These are phyloP conservation scores for Pholis gunnellus DNA, from an alignment of 2,113 vertebrate genomes.

Conservation along the genomic window DNA sequence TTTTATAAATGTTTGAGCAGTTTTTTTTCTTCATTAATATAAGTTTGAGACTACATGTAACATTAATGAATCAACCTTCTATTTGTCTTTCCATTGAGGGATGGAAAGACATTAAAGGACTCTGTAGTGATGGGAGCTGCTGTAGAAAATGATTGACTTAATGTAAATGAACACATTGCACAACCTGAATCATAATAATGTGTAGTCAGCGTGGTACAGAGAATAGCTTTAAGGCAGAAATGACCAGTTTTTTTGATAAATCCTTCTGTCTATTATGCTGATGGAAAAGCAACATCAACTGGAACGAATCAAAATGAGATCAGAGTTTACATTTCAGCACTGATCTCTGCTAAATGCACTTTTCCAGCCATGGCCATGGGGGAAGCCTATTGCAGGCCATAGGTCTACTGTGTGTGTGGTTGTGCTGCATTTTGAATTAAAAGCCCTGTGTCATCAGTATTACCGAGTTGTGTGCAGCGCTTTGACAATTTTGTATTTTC, in stretches of 20 bases:
- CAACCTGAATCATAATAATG: constrained; percentile 17
- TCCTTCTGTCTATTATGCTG: neutral
- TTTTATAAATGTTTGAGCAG: constrained; percentile 1
- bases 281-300: neutral
- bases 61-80: neutral
- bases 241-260: neutral
- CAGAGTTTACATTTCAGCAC: neutral
- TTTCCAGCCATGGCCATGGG: constrained; percentile 32
- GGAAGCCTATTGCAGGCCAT: constrained; percentile 4
- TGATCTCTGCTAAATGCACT: constrained; percentile 28
- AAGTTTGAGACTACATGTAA: neutral
- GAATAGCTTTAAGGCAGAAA: neutral
- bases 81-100: neutral
- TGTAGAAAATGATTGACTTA: constrained; percentile 9
- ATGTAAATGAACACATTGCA: constrained; percentile 19
- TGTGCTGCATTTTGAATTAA: constrained; percentile 75
- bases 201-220: neutral
- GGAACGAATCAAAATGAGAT: neutral
- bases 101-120: neutral
- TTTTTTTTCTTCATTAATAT: neutral
- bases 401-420: constrained; percentile 43
- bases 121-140: neutral
- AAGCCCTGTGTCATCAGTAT: constrained; percentile 83
- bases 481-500: constrained; percentile 85
- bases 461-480: constrained; percentile 63